Evolutionary conservation across 1,140 invertebrate species (phyloP).

Genomic region (Leguminivora glycinivorella): DNA sequence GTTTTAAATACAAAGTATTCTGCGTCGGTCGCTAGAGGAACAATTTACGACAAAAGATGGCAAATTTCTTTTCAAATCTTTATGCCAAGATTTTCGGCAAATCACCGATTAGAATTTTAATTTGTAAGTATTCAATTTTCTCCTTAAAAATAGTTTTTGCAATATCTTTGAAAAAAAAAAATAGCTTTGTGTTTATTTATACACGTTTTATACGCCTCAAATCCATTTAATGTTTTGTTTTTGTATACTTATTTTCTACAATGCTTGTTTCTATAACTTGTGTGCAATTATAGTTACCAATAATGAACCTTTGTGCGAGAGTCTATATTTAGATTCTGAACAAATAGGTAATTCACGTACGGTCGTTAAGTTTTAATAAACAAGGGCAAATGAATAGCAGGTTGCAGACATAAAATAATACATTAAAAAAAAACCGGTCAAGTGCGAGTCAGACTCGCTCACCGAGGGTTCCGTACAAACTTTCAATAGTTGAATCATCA

Average conservation of each 20-base stretch:
- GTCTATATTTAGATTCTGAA: neutral
- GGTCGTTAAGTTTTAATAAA: neutral
- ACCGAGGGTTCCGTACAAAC: too few species aligned
- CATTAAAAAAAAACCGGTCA: too few species aligned
- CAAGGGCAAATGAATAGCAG: too few species aligned
- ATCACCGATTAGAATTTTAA: neutral
- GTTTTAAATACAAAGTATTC: neutral
- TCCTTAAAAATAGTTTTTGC: neutral
- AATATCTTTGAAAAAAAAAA: too few species aligned
- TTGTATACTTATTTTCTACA: neutral
- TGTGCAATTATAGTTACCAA: neutral
- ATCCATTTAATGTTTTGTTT: too few species aligned
- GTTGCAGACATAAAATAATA: too few species aligned
- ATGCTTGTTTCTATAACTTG: neutral
- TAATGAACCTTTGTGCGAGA: too few species aligned
- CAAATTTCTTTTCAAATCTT: conserved; percentile 10
- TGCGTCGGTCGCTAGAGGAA: neutral
- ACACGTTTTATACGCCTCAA: too few species aligned
- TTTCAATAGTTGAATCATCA: too few species aligned
- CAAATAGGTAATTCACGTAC: neutral
- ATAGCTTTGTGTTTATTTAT: too few species aligned
- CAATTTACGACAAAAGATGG: neutral
- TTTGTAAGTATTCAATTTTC: neutral
- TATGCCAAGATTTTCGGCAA: conserved; percentile 5
- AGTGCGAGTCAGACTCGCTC: too few species aligned